A percentile compares a stretch with the other conserved stretches of the same genome.
phyloP scores from a whole-genome alignment of 2,888 invertebrate species.

The Copidosoma aretas region DNA sequence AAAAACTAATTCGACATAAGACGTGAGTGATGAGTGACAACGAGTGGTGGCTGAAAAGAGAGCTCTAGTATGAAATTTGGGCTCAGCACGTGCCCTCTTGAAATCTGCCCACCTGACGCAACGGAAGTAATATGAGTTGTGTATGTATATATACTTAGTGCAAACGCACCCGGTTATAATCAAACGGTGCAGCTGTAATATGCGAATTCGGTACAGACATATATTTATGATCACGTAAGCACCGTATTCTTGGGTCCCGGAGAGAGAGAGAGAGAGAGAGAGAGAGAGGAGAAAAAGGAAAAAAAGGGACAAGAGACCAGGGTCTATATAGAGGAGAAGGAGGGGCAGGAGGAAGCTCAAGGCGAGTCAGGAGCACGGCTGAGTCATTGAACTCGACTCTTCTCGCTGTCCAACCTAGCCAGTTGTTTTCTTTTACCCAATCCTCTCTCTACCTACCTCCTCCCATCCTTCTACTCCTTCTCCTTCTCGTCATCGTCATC shows the following conservation, averaged over 20 bases:
- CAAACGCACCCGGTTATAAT: no score
- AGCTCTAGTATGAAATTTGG: no score
- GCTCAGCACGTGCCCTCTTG: no score
- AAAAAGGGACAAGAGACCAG: constrained; percentile 13
- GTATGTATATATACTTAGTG: no score
- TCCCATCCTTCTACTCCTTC: constrained; percentile 5
- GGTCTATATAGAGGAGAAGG: constrained; percentile 1
- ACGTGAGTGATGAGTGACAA: no score
- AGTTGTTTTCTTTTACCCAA: constrained; percentile 57
- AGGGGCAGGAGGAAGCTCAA: constrained; percentile 32
- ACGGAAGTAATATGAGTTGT: no score
- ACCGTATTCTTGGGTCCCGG: neutral
- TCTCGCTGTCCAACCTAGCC: constrained; percentile 54
- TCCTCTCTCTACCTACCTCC: no score
- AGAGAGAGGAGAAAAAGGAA: neutral
- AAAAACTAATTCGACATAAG: no score
- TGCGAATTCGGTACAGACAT: neutral
- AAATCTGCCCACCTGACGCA: no score
- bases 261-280: constrained; percentile 4
- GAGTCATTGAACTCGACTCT: constrained; percentile 58
- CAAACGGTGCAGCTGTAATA: no score
- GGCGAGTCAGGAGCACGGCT: constrained; percentile 23
- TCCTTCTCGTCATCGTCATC: constrained; percentile 13
- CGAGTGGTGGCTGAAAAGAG: no score
- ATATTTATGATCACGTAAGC: neutral